Evolutionary conservation across 1,140 invertebrate species (phyloP).

Genomic region (Heliconius hermathena): DNA sequence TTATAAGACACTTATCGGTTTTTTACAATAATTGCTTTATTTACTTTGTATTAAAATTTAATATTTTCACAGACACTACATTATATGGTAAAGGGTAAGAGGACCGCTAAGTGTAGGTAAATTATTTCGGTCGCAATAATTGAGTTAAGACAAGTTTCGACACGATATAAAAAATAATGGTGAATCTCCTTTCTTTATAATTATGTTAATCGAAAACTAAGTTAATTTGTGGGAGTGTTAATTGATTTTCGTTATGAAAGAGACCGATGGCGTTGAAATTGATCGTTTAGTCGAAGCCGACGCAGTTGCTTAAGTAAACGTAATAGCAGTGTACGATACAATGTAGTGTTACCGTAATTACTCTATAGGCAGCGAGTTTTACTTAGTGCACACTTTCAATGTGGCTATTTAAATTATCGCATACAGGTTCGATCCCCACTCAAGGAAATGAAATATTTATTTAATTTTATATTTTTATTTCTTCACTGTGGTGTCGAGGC

Average conservation of each 20-base stretch:
- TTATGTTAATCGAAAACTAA: conserved; percentile 34
- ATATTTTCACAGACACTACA: conserved; percentile 17
- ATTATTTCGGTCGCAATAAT: conserved; percentile 25
- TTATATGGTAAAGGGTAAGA: conserved; percentile 18
- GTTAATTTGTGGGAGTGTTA: conserved; percentile 36
- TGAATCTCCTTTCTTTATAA: conserved; percentile 36
- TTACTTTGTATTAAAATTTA: conserved; percentile 17
- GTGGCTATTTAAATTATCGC: background rate
- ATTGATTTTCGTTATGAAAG: conserved; percentile 32
- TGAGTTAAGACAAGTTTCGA: conserved; percentile 30
- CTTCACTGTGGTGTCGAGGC: too few species aligned
- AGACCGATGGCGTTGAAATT: conserved; percentile 17
- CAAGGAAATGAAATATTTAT: too few species aligned
- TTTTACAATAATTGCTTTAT: conserved; percentile 27
- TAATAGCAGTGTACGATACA: conserved; percentile 9
- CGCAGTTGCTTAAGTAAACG: conserved; percentile 10
- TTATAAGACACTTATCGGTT: conserved; percentile 4
- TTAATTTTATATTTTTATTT: too few species aligned
- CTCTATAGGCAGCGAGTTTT: background rate
- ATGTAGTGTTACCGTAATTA: background rate
- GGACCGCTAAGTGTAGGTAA: conserved; percentile 10
- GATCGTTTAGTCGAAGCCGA: conserved; percentile 25
- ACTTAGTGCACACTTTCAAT: background rate
- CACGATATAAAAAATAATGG: conserved; percentile 31
- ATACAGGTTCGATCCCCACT: too few species aligned